Evolutionary conservation across 2,113 vertebrate genomes (phyloP).

Genomic region (Phocoena sinus): DNA sequence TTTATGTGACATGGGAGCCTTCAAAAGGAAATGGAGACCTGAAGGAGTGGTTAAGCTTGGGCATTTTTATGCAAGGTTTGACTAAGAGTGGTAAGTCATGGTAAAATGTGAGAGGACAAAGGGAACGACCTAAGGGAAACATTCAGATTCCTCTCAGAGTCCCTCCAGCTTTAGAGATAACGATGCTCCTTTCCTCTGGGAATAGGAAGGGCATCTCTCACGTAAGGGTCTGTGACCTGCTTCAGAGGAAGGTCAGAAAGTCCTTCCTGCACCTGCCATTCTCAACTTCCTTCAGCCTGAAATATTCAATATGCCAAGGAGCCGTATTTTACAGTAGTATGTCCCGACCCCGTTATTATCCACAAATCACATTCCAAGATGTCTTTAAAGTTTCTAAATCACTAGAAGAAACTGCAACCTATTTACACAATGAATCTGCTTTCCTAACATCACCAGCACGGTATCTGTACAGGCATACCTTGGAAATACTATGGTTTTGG

Average conservation of each 20-base stretch:
- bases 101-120: background rate
- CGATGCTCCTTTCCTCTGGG: background rate
- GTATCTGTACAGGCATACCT: background rate
- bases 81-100: background rate
- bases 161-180: background rate
- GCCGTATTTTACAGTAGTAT: background rate
- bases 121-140: background rate
- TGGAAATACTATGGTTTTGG: background rate
- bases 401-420: slow-evolving; percentile 2
- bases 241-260: background rate
- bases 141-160: background rate
- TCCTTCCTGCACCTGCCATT: background rate
- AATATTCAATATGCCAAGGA: background rate
- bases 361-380: background rate
- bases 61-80: background rate
- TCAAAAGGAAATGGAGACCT: background rate
- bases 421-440: background rate
- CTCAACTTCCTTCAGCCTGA: background rate
- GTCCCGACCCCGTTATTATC: background rate
- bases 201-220: background rate
- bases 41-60: background rate
- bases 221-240: background rate
- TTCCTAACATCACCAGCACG: background rate
- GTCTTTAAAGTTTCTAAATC: background rate
- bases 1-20: background rate